Conservation (phyloP, 64 coral and sea anemone genomes). For the Exaiptasia diaphana region DNA sequence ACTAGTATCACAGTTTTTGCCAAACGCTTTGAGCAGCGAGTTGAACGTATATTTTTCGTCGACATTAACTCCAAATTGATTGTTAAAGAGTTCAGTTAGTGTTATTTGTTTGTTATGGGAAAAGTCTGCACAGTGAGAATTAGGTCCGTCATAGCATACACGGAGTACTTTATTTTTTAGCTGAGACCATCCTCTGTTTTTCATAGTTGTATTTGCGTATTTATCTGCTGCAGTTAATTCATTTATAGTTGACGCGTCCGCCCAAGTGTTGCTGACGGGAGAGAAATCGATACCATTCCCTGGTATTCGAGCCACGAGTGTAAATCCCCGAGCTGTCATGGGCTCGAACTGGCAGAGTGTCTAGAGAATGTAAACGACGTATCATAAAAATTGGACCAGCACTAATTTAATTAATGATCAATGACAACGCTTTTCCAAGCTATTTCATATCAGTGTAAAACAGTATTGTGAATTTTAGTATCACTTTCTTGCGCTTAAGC, state of each 20-base stretch:
- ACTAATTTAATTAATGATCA: neutral
- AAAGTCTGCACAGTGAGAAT: conserved; percentile 77
- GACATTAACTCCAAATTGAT: conserved; percentile 86
- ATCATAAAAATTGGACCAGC: conserved; percentile 31
- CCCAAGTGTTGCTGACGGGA: conserved; percentile 93
- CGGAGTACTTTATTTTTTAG: conserved; percentile 60
- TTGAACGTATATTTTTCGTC: conserved; percentile 75
- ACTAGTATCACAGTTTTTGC: conserved; percentile 60
- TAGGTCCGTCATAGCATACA: conserved; percentile 76
- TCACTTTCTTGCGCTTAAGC: too few relatives aligned
- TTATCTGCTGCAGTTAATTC: conserved; percentile 61
- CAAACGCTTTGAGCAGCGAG: conserved; percentile 59
- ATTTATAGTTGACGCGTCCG: conserved; percentile 67
- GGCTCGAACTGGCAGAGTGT: conserved; percentile 85
- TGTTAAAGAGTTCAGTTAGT: conserved; percentile 86
- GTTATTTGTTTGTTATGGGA: conserved; percentile 78
- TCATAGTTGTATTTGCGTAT: conserved; percentile 64
- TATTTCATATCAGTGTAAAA: too few relatives aligned
- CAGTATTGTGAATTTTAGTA: too few relatives aligned
- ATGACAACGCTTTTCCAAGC: too few relatives aligned
- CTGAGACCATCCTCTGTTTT: conserved; percentile 88
- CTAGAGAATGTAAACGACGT: too few relatives aligned
- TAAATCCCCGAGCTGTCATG: conserved; percentile 79
- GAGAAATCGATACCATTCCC: conserved; percentile 78
- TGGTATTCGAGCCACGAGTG: conserved; percentile 73